These are phyloP conservation scores for Phoebastria nigripes DNA, from an alignment of 2,797 vertebrate species.

Conservation along the genomic window DNA sequence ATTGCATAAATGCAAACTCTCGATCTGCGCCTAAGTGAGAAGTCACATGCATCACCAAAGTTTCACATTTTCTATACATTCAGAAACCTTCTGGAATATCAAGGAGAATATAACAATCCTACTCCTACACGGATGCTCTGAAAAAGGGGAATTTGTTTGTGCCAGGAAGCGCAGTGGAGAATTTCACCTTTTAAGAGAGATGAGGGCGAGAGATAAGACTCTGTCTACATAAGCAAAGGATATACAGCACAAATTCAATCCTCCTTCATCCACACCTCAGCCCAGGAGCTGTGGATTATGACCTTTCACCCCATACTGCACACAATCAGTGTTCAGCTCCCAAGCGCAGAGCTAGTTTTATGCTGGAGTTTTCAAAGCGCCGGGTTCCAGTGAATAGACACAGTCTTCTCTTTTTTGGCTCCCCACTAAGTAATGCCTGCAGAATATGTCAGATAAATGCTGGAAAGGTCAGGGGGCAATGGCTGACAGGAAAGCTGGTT, in stretches of 20 bases:
- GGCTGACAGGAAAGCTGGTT: not conserved
- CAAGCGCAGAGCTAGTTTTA: not conserved
- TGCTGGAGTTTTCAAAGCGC: not conserved
- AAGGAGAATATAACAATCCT: not conserved
- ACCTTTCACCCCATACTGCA: not conserved
- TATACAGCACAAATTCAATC: not conserved
- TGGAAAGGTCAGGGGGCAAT: not conserved
- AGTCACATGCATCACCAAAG: not conserved
- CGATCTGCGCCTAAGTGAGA: not conserved
- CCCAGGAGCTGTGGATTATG: not conserved
- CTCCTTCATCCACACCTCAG: not conserved
- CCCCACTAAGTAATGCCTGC: not conserved
- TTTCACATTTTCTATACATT: not conserved
- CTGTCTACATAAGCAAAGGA: not conserved
- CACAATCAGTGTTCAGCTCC: not conserved
- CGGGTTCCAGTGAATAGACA: not conserved
- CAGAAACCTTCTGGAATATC: not conserved
- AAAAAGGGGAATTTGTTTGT: not conserved
- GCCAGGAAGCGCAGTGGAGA: not conserved
- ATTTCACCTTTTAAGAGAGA: not conserved
- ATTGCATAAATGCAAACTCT: not conserved
- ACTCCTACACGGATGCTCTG: fast-evolving
- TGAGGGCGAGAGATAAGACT: not conserved
- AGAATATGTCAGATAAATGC: constrained; percentile 19
- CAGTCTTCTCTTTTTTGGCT: constrained; percentile 9